Evolutionary conservation across 2,113 vertebrate genomes (phyloP).

Genomic region (Oxygymnocypris stewartii): DNA sequence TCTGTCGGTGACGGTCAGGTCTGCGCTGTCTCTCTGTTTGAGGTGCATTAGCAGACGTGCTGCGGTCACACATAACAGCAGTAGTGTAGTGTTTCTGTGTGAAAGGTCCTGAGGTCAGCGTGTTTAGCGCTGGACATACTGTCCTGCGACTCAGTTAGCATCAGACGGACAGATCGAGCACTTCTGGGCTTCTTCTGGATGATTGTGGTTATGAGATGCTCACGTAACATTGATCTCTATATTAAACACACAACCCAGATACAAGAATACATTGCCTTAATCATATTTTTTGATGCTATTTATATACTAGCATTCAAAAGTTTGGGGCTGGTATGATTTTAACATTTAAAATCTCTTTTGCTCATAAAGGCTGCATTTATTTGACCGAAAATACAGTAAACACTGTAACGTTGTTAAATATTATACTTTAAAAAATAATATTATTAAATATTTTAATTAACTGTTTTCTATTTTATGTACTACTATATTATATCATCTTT

Average conservation of each 20-base stretch:
- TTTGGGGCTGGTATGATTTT: no score
- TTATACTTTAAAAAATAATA: background rate
- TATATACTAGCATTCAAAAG: background rate
- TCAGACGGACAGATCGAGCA: background rate
- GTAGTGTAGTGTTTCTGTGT: background rate
- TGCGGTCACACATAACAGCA: background rate
- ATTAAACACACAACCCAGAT: background rate
- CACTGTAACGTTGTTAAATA: background rate
- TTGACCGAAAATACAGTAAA: background rate
- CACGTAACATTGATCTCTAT: background rate
- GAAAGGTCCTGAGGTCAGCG: background rate
- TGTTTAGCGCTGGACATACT: slow-evolving; percentile 59
- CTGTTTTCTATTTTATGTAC: no score
- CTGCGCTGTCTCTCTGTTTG: background rate
- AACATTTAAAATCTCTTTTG: background rate
- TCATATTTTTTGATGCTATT: background rate
- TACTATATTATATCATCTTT: no score
- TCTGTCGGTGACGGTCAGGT: background rate
- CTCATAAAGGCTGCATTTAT: background rate
- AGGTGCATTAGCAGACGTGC: background rate
- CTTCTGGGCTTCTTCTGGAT: background rate
- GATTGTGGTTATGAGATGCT: background rate
- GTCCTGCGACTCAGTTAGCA: slow-evolving; percentile 65
- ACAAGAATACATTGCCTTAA: background rate
- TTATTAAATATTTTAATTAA: no score